These are phyloP conservation scores for Sitta europaea DNA, from an alignment of 2,113 vertebrate species.

Conservation along the genomic window DNA sequence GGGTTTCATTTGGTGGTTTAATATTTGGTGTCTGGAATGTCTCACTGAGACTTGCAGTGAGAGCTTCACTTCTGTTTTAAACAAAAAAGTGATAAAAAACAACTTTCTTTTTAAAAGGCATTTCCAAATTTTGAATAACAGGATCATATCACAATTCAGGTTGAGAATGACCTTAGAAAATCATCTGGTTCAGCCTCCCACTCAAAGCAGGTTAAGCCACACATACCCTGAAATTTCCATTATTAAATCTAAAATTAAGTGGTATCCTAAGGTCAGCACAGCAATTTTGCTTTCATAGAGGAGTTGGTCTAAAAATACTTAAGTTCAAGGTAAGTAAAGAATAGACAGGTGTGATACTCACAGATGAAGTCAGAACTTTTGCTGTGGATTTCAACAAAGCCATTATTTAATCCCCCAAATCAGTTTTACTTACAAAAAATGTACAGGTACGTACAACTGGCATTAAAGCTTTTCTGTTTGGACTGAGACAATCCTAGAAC, in stretches of 20 bases:
- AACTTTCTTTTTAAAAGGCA: background rate
- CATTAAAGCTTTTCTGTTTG: background rate
- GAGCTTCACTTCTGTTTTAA: background rate
- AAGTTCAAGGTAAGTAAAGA: background rate
- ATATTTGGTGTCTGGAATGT: background rate
- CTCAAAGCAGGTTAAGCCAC: background rate
- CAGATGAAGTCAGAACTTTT: background rate
- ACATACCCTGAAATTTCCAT: background rate
- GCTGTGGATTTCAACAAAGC: background rate
- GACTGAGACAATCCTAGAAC: background rate
- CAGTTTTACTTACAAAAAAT: background rate
- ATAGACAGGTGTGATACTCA: background rate
- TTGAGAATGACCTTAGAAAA: background rate
- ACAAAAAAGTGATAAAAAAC: background rate
- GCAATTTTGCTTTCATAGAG: background rate
- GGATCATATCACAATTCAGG: background rate
- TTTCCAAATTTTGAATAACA: background rate
- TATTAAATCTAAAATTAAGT: background rate
- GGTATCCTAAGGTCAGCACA: background rate
- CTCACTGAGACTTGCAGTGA: background rate
- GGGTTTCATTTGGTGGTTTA: background rate
- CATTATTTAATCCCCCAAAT: background rate
- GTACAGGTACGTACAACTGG: background rate
- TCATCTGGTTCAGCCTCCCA: background rate
- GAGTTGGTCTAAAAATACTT: background rate